Evolutionary conservation across 1,140 invertebrate species (phyloP).

Genomic region (Drosophila kurseongensis): DNA sequence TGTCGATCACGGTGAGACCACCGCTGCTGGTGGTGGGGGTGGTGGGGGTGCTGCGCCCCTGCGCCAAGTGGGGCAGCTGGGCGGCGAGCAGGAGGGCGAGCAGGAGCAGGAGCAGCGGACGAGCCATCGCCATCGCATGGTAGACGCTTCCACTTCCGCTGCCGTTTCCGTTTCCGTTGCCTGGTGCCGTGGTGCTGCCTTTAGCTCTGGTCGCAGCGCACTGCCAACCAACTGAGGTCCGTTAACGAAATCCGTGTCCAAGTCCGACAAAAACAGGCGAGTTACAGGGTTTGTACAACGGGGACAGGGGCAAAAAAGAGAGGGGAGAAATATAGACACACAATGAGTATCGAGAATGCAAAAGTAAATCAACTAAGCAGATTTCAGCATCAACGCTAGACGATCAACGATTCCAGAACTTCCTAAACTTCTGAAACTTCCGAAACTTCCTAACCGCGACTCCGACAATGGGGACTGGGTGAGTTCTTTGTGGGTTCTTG

Average conservation of each 20-base stretch:
- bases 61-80: conserved; percentile 29
- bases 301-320: conserved; percentile 5
- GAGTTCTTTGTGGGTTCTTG: background rate
- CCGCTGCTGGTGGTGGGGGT: conserved; percentile 38
- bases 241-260: conserved; percentile 4
- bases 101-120: conserved; percentile 53
- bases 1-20: conserved; percentile 49
- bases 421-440: too few relatives aligned
- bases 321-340: conserved; percentile 6
- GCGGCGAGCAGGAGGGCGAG: conserved; percentile 24
- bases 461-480: conserved; percentile 4
- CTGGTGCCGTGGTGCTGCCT: conserved; percentile 62
- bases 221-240: conserved; percentile 67
- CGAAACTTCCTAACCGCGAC: too few relatives aligned
- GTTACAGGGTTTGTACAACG: background rate
- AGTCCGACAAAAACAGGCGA: background rate
- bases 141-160: conserved; percentile 53
- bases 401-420: conserved; percentile 7
- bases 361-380: conserved; percentile 6
- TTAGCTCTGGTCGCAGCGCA: conserved; percentile 72
- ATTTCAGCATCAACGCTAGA: conserved; percentile 11
- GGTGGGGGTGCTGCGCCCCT: conserved; percentile 12
- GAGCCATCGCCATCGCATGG: conserved; percentile 36
- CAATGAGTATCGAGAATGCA: conserved; percentile 23
- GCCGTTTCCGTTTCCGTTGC: conserved; percentile 28